These are phyloP conservation scores for Xerus inauris DNA, from an alignment of 2,113 vertebrate species.

Conservation along the genomic window DNA sequence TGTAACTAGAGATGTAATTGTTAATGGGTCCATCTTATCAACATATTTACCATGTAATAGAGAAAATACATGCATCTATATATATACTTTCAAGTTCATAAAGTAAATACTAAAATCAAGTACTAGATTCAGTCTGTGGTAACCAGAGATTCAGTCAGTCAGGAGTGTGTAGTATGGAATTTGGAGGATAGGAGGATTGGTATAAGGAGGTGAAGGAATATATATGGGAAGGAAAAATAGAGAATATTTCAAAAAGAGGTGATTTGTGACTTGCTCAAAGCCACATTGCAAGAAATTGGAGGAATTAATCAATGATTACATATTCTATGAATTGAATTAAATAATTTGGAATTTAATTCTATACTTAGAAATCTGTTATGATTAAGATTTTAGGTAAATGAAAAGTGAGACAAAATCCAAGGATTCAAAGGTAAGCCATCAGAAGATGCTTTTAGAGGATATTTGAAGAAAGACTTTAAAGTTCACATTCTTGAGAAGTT, in stretches of 20 bases:
- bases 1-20: slow-evolving; percentile 1
- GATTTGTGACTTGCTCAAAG: not conserved
- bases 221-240: not conserved
- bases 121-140: not conserved
- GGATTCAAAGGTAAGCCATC: not conserved
- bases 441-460: not conserved
- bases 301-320: not conserved
- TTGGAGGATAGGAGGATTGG: not conserved
- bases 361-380: not conserved
- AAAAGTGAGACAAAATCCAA: not conserved
- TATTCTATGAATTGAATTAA: not conserved
- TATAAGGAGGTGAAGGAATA: not conserved
- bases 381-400: not conserved
- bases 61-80: not conserved
- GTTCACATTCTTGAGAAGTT: slow-evolving; percentile 5
- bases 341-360: not conserved
- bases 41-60: not conserved
- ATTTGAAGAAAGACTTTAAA: slow-evolving; percentile 14
- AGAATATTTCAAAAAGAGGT: not conserved
- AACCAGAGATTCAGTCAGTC: not conserved
- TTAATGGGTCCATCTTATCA: not conserved
- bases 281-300: not conserved
- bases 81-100: not conserved
- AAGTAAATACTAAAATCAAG: not conserved
- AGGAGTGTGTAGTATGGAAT: not conserved